Conservation (phyloP, 2,113 vertebrate genomes). For the Pavo muticus region DNA sequence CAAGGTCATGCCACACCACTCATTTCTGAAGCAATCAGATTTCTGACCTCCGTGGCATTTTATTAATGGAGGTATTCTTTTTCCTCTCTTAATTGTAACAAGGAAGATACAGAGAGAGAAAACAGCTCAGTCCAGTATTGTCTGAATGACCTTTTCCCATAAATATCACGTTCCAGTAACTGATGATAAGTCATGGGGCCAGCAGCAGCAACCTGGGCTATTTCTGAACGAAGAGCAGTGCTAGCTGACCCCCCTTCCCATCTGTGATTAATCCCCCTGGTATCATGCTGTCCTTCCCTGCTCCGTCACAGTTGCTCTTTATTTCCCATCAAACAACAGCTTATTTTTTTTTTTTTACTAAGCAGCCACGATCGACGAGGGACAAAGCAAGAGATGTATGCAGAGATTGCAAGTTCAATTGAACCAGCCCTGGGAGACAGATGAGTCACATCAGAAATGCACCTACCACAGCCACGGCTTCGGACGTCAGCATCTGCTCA, state of each 20-base stretch:
- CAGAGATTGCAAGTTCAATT: neutral
- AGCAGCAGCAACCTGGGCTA: neutral
- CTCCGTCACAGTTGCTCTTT: neutral
- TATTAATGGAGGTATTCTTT: neutral
- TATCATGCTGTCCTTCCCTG: neutral
- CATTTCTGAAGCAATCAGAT: neutral
- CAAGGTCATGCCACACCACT: neutral
- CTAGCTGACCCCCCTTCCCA: neutral
- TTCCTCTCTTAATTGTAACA: conserved; percentile 12
- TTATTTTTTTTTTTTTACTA: neutral
- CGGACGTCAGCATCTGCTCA: conserved; percentile 86
- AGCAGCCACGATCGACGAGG: neutral
- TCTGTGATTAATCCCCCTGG: neutral
- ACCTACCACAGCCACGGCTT: conserved; percentile 93
- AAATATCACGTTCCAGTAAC: neutral
- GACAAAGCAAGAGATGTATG: neutral
- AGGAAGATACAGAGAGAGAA: neutral
- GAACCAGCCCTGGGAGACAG: neutral
- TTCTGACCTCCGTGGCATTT: neutral
- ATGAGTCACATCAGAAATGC: neutral
- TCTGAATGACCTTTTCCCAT: conserved; percentile 14
- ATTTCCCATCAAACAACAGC: neutral
- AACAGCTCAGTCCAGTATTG: neutral
- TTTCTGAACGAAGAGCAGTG: neutral
- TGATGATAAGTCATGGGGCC: conserved; percentile 15